Evolutionary conservation across 1,140 invertebrate genomes (phyloP).

Genomic region (Lethocerus indicus): DNA sequence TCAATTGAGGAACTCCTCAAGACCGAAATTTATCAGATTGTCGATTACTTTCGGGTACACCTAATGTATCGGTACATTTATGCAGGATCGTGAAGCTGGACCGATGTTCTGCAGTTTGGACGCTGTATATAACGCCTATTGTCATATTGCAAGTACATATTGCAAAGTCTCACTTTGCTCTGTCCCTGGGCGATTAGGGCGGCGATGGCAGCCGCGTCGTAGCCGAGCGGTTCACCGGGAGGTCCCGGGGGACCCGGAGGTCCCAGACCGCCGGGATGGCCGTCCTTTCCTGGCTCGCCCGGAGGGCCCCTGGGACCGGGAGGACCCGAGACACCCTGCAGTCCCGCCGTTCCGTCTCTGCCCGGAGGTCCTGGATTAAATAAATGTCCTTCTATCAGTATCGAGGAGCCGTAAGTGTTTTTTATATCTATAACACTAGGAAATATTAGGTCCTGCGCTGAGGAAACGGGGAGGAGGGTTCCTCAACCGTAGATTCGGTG

Average conservation of each 20-base stretch:
- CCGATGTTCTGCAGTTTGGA: too few species aligned
- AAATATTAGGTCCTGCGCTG: neutral
- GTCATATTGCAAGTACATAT: too few species aligned
- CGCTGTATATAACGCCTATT: too few species aligned
- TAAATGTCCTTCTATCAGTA: too few species aligned
- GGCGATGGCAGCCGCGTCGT: slow-evolving; percentile 54
- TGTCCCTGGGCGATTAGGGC: slow-evolving; percentile 42
- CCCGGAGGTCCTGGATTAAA: slow-evolving; percentile 41
- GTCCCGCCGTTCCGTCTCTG: slow-evolving; percentile 49
- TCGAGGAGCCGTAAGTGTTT: slow-evolving; percentile 16
- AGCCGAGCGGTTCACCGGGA: slow-evolving; percentile 44
- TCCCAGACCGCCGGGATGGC: slow-evolving; percentile 49
- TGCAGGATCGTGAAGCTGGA: too few species aligned
- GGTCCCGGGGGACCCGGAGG: slow-evolving; percentile 49
- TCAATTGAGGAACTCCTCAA: too few species aligned
- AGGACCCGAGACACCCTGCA: slow-evolving; percentile 48
- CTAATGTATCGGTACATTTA: too few species aligned
- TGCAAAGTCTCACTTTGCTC: slow-evolving; percentile 16
- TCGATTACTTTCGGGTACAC: too few species aligned
- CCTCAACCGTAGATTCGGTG: too few species aligned
- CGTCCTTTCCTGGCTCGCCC: slow-evolving; percentile 48
- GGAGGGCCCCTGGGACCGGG: slow-evolving; percentile 42
- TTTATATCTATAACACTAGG: slow-evolving; percentile 15
- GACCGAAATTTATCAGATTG: too few species aligned
- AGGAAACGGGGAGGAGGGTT: neutral